Percentiles rank a stretch among this genome's conserved stretches.
phyloP scores from a whole-genome alignment of 2,113 vertebrate species.

The Eolophus roseicapilla region DNA sequence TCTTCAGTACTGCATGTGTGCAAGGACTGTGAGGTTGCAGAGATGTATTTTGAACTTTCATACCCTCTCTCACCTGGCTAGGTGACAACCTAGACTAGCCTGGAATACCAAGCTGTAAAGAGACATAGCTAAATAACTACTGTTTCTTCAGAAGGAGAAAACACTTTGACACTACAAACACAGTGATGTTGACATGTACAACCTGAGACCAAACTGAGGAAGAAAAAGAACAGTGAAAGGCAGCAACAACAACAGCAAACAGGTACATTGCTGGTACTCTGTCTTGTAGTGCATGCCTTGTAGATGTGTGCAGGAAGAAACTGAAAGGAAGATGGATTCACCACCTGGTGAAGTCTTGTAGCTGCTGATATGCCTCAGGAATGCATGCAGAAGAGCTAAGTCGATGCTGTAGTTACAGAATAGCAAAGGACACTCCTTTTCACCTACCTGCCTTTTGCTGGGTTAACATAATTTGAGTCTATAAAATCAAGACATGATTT shows the following conservation, averaged over 20 bases:
- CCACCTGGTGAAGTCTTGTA: accelerated
- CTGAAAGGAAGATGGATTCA: background rate
- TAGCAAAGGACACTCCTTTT: background rate
- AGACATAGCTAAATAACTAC: background rate
- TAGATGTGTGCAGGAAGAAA: background rate
- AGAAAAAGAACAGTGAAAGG: background rate
- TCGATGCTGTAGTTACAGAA: background rate
- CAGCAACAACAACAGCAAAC: background rate
- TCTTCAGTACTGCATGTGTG: background rate
- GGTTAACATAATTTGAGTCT: background rate
- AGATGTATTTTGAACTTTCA: background rate
- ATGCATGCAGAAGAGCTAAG: background rate
- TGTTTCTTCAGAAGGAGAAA: background rate
- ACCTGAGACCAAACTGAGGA: background rate
- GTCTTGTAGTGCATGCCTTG: background rate
- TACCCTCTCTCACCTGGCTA: background rate
- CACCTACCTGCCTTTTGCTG: background rate
- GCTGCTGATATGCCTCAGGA: background rate
- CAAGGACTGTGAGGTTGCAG: background rate
- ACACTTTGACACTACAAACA: background rate
- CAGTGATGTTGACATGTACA: background rate
- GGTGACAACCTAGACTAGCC: background rate
- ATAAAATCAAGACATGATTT: background rate
- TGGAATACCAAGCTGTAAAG: background rate
- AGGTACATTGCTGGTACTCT: background rate